phyloP scores from a whole-genome alignment of 2,797 vertebrate genomes.

The Allobates femoralis region DNA sequence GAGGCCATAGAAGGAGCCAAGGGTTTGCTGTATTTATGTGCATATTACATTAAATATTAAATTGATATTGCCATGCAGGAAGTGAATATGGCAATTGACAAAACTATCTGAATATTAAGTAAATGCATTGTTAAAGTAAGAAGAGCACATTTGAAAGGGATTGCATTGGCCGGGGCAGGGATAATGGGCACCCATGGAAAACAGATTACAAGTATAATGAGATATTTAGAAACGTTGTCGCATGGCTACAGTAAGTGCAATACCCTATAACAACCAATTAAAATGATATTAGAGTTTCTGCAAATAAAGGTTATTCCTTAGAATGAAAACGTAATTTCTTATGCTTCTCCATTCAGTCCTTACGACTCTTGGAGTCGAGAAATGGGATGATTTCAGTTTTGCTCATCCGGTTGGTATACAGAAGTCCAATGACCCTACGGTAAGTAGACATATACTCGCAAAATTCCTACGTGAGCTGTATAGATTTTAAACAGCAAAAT shows the following conservation, averaged over 20 bases:
- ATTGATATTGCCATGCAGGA: constrained; percentile 6
- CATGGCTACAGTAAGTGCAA: neutral
- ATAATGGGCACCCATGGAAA: neutral
- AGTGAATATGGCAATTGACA: neutral
- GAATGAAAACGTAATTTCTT: no score
- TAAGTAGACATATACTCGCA: no score
- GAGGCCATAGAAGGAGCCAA: neutral
- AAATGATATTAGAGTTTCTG: neutral
- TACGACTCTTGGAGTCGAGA: no score
- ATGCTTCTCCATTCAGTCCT: no score
- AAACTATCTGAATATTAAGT: neutral
- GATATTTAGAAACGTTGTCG: neutral
- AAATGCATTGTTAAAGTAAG: neutral
- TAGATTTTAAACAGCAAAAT: no score
- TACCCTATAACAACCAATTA: neutral
- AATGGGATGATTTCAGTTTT: no score
- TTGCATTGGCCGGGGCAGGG: neutral
- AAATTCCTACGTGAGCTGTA: no score
- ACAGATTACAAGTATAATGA: neutral
- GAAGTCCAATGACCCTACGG: no score
- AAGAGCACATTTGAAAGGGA: neutral
- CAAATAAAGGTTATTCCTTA: neutral
- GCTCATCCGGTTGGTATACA: no score
- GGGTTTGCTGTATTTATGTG: constrained; percentile 35
- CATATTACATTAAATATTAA: constrained; percentile 33